phyloP scores from a whole-genome alignment of 2,113 vertebrate genomes.

The Rhombomys opimus region DNA sequence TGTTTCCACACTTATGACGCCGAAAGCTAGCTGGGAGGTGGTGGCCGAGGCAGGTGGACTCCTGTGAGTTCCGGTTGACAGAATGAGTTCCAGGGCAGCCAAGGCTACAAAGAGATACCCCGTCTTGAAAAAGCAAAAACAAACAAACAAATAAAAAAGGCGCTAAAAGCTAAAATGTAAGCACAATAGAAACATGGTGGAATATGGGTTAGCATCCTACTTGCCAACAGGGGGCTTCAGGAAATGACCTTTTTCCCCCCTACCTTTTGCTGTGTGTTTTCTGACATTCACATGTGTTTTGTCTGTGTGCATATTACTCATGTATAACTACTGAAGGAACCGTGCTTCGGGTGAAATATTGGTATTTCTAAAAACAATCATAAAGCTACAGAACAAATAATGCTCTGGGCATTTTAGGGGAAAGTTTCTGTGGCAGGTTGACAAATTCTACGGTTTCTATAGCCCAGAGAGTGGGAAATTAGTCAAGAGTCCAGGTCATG shows the following conservation, averaged over 20 bases:
- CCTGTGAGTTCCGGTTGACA: too few relatives aligned
- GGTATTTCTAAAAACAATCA: conserved; percentile 48
- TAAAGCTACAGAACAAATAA: conserved; percentile 68
- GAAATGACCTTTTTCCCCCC: not conserved
- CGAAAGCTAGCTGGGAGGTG: not conserved
- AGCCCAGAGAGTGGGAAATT: conserved; percentile 51
- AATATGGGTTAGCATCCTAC: not conserved
- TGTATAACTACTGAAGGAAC: not conserved
- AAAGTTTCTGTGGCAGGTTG: conserved; percentile 57
- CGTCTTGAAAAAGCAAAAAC: too few relatives aligned
- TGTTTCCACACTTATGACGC: not conserved
- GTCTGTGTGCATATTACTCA: not conserved
- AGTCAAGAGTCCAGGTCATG: conserved; percentile 42
- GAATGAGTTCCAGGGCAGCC: too few relatives aligned
- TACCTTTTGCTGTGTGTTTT: not conserved
- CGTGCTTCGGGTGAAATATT: conserved; percentile 58
- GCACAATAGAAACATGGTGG: not conserved
- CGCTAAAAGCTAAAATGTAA: conserved; percentile 3
- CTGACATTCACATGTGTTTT: not conserved
- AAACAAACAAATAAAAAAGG: not conserved
- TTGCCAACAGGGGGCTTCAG: not conserved
- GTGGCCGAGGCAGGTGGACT: too few relatives aligned
- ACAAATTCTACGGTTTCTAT: conserved; percentile 66
- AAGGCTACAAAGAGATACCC: too few relatives aligned
- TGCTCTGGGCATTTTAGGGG: conserved; percentile 53